phyloP scores from a whole-genome alignment of 2,888 invertebrate genomes.

The Metellina segmentata region DNA sequence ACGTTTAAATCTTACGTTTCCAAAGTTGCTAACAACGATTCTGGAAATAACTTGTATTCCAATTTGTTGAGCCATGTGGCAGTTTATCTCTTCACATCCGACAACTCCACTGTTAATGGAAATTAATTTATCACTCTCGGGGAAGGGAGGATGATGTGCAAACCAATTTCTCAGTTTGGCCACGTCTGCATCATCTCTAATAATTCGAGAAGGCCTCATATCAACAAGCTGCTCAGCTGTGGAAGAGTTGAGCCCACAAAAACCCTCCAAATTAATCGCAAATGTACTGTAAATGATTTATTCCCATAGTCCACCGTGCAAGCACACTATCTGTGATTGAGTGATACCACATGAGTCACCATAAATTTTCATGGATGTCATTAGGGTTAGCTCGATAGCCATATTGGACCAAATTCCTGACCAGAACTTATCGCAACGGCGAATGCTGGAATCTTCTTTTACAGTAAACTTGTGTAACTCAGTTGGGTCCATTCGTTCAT shows the following conservation, averaged over 20 bases:
- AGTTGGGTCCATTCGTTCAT: slow-evolving; percentile 9
- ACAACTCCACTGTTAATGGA: slow-evolving; percentile 35
- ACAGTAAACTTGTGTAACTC: neutral
- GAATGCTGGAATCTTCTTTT: slow-evolving; percentile 6
- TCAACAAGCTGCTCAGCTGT: slow-evolving; percentile 39
- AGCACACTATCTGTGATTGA: neutral
- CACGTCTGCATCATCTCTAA: slow-evolving; percentile 8
- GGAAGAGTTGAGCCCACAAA: neutral
- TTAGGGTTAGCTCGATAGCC: slow-evolving; percentile 29
- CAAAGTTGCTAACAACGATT: slow-evolving; percentile 14
- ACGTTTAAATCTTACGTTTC: slow-evolving; percentile 5
- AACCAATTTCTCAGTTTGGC: slow-evolving; percentile 33
- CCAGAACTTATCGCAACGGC: slow-evolving; percentile 31
- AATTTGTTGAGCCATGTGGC: slow-evolving; percentile 25
- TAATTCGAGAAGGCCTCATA: slow-evolving; percentile 1
- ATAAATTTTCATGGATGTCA: slow-evolving; percentile 33
- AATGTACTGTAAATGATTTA: slow-evolving; percentile 4
- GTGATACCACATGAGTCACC: slow-evolving; percentile 24
- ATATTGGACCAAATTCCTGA: slow-evolving; percentile 23
- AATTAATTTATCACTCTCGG: neutral
- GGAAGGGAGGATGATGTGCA: slow-evolving; percentile 30
- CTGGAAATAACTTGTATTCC: neutral
- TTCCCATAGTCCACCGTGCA: neutral
- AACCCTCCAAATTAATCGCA: slow-evolving; percentile 23
- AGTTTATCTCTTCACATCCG: slow-evolving; percentile 46